phyloP scores from a whole-genome alignment of 2,113 vertebrate genomes.

The Hoplias malabaricus region DNA sequence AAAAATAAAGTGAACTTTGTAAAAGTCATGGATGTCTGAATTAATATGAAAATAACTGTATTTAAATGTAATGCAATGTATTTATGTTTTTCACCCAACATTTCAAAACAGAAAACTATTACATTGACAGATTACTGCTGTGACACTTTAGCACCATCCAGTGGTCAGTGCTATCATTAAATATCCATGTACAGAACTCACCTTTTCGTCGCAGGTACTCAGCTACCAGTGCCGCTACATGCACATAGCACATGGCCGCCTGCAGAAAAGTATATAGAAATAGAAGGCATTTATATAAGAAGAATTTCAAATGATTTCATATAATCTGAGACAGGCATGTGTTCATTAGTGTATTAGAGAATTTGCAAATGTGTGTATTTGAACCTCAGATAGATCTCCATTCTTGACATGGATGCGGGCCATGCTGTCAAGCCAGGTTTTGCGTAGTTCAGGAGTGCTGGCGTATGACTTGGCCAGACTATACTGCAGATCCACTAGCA shows the following conservation, averaged over 20 bases:
- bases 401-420: slow-evolving; percentile 97
- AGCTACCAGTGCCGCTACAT: slow-evolving; percentile 49
- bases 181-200: not conserved
- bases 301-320: too few species aligned
- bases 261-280: slow-evolving; percentile 13
- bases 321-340: not conserved
- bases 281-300: not conserved
- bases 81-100: too few species aligned
- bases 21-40: too few species aligned
- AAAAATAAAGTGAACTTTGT: too few species aligned
- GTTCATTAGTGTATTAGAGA: not conserved
- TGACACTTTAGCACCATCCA: not conserved
- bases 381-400: slow-evolving; percentile 93
- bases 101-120: not conserved
- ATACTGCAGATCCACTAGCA: slow-evolving; percentile 98
- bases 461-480: slow-evolving; percentile 97
- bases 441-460: slow-evolving; percentile 94
- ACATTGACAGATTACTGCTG: not conserved
- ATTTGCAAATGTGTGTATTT: not conserved
- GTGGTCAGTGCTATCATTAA: not conserved
- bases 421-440: slow-evolving; percentile 99
- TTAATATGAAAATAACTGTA: too few species aligned
- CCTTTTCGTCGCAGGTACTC: slow-evolving; percentile 50
- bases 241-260: slow-evolving; percentile 52
- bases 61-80: too few species aligned